phyloP scores from a whole-genome alignment of 1,140 invertebrate genomes.

The Calephelis nemesis region DNA sequence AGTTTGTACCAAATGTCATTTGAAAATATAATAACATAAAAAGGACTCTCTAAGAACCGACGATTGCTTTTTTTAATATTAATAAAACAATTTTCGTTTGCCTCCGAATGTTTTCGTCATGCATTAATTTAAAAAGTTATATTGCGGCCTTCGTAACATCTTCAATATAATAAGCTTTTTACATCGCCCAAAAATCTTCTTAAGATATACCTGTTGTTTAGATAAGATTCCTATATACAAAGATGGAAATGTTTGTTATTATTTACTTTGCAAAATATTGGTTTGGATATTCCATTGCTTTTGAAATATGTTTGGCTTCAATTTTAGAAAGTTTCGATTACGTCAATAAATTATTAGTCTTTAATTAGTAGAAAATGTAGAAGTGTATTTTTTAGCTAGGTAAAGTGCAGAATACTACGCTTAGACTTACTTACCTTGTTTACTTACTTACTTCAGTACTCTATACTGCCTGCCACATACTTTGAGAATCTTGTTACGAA shows the following conservation, averaged over 20 bases:
- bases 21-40: conserved; percentile 14
- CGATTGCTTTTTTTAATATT: conserved; percentile 29
- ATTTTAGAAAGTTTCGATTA: too few relatives aligned
- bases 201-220: conserved; percentile 14
- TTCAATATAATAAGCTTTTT: conserved; percentile 36
- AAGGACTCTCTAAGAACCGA: conserved; percentile 10
- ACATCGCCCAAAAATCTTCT: conserved; percentile 29
- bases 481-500: too few relatives aligned
- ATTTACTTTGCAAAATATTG: not conserved
- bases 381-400: too few relatives aligned
- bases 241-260: not conserved
- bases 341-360: too few relatives aligned
- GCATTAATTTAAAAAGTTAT: conserved; percentile 70
- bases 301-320: not conserved
- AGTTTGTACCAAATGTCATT: conserved; percentile 1
- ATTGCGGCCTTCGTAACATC: conserved; percentile 42
- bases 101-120: conserved; percentile 48
- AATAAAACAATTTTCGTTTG: conserved; percentile 39
- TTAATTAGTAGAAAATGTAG: too few relatives aligned
- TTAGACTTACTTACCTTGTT: too few relatives aligned
- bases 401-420: too few relatives aligned
- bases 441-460: too few relatives aligned
- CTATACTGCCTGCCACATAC: too few relatives aligned
- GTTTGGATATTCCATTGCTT: not conserved
- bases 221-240: not conserved